Evolutionary conservation across 2,797 vertebrate species (phyloP).

Genomic region (Argentina silus): DNA sequence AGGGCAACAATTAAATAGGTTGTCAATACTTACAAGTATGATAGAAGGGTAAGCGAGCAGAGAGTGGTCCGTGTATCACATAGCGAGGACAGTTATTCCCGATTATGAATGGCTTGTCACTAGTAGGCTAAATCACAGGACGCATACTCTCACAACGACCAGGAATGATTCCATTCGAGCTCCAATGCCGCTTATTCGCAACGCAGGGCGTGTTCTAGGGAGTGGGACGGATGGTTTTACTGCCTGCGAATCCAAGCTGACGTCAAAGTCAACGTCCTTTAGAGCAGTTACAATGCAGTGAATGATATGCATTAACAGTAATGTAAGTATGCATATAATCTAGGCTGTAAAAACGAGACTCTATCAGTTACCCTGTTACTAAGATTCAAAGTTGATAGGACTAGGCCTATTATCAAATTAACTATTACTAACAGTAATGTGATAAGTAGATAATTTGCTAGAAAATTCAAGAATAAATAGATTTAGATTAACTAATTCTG

Average conservation of each 20-base stretch:
- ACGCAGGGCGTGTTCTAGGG: slow-evolving; percentile 33
- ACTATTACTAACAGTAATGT: too few species aligned
- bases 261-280: not conserved
- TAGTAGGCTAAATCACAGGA: not conserved
- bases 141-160: not conserved
- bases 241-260: slow-evolving; percentile 5
- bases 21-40: not conserved
- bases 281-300: not conserved
- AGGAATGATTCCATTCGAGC: not conserved
- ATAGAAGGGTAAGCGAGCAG: not conserved
- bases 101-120: not conserved
- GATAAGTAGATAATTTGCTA: not conserved
- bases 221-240: slow-evolving; percentile 7
- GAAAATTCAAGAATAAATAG: not conserved
- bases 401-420: too few species aligned
- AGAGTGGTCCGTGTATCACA: slow-evolving; percentile 3
- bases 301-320: not conserved
- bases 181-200: slow-evolving; percentile 21
- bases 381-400: too few species aligned
- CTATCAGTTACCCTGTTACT: too few species aligned
- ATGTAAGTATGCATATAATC: too few species aligned
- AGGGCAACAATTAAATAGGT: not conserved
- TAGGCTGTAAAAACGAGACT: too few species aligned
- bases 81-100: not conserved
- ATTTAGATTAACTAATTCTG: not conserved